These are phyloP conservation scores for Vireo griseus DNA, from an alignment of 2,797 vertebrate genomes.

Conservation along the genomic window DNA sequence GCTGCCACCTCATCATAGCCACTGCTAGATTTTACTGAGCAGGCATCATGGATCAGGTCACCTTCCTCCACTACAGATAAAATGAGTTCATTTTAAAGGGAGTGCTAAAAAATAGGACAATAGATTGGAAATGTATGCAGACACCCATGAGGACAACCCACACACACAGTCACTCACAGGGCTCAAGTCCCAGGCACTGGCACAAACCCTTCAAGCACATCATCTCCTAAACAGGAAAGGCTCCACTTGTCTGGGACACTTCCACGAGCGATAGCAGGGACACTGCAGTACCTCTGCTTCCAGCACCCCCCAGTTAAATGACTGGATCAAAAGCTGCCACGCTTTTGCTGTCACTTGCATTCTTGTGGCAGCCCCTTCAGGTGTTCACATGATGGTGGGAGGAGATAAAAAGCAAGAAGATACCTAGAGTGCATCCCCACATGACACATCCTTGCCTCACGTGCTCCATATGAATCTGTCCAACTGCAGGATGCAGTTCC, in stretches of 20 bases:
- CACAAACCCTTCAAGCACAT: background rate
- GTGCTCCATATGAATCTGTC: background rate
- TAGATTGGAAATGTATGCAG: background rate
- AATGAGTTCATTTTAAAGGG: background rate
- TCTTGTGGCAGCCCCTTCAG: background rate
- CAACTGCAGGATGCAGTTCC: background rate
- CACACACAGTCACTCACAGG: background rate
- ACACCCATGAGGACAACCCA: background rate
- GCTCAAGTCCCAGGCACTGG: background rate
- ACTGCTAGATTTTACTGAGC: background rate
- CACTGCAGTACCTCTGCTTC: background rate
- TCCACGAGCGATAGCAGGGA: background rate
- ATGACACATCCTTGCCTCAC: background rate
- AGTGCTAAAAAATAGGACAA: background rate
- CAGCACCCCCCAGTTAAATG: background rate
- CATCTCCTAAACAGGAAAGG: background rate
- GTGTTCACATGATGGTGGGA: fast-evolving
- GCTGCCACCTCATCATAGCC: background rate
- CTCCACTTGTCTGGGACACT: background rate
- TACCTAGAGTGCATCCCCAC: background rate
- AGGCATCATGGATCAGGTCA: background rate
- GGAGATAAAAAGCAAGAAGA: background rate
- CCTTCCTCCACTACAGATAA: background rate
- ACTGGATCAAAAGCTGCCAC: background rate
- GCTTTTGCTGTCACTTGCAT: background rate